These are phyloP conservation scores for Panthera uncia DNA, from an alignment of 2,113 vertebrate species.

Conservation along the genomic window DNA sequence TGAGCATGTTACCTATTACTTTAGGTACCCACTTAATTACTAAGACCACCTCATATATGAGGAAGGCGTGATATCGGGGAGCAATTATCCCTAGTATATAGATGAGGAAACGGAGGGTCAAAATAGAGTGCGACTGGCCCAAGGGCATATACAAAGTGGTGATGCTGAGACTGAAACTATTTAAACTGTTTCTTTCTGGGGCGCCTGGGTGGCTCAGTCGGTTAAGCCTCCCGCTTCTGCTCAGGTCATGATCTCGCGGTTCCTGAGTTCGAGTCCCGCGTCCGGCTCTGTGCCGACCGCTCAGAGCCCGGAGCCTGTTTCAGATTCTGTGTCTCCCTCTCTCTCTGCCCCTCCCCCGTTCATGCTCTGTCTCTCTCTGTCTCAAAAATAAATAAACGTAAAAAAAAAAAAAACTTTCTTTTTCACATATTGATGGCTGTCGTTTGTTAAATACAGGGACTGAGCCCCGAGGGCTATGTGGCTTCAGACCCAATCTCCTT, in stretches of 20 bases:
- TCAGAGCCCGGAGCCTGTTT: no score
- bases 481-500: neutral
- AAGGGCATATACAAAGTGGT: neutral
- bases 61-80: neutral
- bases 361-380: no score
- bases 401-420: neutral
- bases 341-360: no score
- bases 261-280: no score
- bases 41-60: neutral
- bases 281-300: no score
- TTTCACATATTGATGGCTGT: neutral
- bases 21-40: neutral
- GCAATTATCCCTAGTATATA: neutral
- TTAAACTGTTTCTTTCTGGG: neutral
- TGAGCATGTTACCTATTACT: neutral
- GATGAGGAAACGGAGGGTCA: neutral
- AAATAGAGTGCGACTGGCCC: neutral
- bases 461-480: neutral
- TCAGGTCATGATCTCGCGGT: no score
- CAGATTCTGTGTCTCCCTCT: no score
- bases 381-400: no score
- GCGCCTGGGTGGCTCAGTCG: no score
- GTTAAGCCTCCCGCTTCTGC: rapidly evolving
- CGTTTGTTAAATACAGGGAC: neutral
- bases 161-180: neutral